Percentiles rank a stretch among this genome's conserved stretches.
phyloP scores from a whole-genome alignment of 2,113 vertebrate species.

The Ardeotis arabs region DNA sequence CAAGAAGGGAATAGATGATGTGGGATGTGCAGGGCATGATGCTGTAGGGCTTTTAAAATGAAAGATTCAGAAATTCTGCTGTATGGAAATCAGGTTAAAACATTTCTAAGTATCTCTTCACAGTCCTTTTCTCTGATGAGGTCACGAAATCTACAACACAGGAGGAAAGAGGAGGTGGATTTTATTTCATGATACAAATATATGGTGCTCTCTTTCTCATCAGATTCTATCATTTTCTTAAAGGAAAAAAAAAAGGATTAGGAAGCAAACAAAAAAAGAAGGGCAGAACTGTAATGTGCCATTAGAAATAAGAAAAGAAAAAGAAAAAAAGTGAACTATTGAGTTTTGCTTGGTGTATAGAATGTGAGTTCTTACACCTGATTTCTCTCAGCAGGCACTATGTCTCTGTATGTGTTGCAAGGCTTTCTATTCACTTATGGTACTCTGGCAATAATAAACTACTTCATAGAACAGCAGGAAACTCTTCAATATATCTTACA shows the following conservation, averaged over 20 bases:
- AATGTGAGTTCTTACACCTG: neutral
- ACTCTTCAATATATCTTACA: neutral
- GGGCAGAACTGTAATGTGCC: neutral
- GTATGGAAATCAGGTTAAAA: neutral
- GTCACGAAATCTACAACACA: neutral
- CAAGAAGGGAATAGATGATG: neutral
- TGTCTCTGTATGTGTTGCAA: neutral
- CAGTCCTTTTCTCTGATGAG: neutral
- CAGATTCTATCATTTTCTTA: neutral
- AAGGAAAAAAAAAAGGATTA: neutral
- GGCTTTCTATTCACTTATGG: neutral
- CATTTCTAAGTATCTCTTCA: neutral
- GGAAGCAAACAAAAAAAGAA: neutral
- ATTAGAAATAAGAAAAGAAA: neutral
- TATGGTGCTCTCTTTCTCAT: neutral
- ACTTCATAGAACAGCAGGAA: slow-evolving; percentile 2
- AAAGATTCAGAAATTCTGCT: neutral
- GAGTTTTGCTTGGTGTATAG: neutral
- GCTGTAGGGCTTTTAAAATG: neutral
- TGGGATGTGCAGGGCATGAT: neutral
- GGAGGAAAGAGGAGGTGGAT: neutral
- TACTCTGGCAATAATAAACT: neutral
- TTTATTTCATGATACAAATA: neutral
- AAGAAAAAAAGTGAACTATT: neutral
- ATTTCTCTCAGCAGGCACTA: neutral